These are phyloP conservation scores for Rhodeus uyekii DNA, from an alignment of 2,797 vertebrate genomes.

Conservation along the genomic window DNA sequence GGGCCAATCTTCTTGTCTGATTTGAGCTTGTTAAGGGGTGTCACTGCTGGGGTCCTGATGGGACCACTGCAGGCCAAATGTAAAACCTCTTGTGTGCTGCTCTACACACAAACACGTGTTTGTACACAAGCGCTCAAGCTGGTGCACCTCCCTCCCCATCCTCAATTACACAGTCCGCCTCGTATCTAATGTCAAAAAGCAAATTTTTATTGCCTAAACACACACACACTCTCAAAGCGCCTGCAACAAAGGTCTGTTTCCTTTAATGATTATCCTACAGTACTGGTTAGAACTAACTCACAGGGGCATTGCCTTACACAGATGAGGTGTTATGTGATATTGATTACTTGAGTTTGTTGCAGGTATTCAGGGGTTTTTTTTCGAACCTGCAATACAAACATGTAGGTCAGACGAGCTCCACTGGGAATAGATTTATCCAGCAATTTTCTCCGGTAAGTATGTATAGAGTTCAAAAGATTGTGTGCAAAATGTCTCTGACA, in stretches of 20 bases:
- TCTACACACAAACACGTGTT: constrained; percentile 37
- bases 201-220: not conserved
- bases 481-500: constrained; percentile 27
- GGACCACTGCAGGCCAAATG: not conserved
- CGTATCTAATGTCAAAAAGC: constrained; percentile 4
- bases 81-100: not conserved
- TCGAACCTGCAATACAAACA: constrained; percentile 30
- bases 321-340: constrained; percentile 40
- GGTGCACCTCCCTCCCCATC: constrained; percentile 33
- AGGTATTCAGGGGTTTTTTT: constrained; percentile 26
- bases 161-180: not conserved
- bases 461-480: constrained; percentile 30
- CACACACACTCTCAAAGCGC: not conserved
- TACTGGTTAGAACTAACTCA: constrained; percentile 5
- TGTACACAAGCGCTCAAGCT: constrained; percentile 34
- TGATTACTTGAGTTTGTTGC: constrained; percentile 46
- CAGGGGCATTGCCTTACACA: constrained; percentile 26
- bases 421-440: constrained; percentile 37
- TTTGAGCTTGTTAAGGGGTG: constrained; percentile 41
- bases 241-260: constrained; percentile 20
- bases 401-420: constrained; percentile 41
- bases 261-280: constrained; percentile 6
- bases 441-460: constrained; percentile 15
- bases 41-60: constrained; percentile 17
- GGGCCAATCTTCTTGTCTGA: constrained; percentile 22